Evolutionary conservation across 2,113 vertebrate genomes (phyloP).

Genomic region (Zosterops lateralis): DNA sequence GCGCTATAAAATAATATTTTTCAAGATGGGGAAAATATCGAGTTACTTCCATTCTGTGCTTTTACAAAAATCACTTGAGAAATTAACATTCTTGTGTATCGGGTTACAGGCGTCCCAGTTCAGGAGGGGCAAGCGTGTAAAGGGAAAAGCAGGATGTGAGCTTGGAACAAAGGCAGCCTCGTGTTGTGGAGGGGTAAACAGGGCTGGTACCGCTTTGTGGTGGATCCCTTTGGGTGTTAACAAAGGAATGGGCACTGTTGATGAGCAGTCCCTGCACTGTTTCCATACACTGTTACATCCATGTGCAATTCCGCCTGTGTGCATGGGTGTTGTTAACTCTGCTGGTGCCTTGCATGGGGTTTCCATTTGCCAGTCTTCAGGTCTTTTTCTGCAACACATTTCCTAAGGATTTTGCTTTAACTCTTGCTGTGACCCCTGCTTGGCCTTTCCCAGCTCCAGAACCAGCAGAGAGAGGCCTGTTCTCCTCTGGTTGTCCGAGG

Average conservation of each 20-base stretch:
- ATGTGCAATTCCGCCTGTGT: not conserved
- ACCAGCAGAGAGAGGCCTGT: rapidly evolving
- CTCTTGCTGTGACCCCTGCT: not conserved
- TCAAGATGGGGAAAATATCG: not conserved
- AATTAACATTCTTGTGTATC: constrained; percentile 28
- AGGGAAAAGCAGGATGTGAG: not conserved
- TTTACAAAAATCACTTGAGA: constrained; percentile 29
- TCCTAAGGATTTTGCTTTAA: not conserved
- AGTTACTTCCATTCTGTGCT: not conserved
- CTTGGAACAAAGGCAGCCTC: constrained; percentile 12
- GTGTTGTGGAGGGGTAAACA: not conserved
- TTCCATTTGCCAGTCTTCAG: constrained; percentile 50
- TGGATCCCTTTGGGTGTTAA: not conserved
- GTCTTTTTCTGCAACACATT: not conserved
- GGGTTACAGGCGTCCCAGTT: not conserved
- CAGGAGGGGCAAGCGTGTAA: not conserved
- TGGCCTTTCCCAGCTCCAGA: not conserved
- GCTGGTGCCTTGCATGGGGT: not conserved
- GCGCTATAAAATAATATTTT: constrained; percentile 17
- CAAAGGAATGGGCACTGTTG: not conserved
- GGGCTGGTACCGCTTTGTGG: not conserved
- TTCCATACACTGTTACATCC: not conserved
- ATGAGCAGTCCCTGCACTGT: not conserved
- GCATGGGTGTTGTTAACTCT: not conserved
- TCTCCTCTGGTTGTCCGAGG: rapidly evolving